A percentile compares a stretch with the other conserved stretches of the same genome.
phyloP scores from a whole-genome alignment of 2,113 vertebrate species.

The Apteryx mantelli region DNA sequence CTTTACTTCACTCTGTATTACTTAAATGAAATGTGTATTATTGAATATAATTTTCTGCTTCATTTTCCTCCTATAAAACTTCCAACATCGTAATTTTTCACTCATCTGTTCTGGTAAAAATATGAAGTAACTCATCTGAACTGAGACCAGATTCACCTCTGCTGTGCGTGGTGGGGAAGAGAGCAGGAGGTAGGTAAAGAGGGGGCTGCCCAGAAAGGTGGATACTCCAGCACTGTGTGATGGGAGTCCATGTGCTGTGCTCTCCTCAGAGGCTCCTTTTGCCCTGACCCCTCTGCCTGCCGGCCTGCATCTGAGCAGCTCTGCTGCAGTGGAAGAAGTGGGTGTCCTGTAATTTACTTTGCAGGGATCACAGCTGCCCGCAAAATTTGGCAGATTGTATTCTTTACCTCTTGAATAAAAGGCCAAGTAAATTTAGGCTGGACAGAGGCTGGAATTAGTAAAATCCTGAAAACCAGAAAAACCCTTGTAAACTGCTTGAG shows the following conservation, averaged over 20 bases:
- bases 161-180: background rate
- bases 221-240: background rate
- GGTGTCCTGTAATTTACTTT: background rate
- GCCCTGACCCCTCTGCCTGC: background rate
- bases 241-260: background rate
- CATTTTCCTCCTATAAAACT: background rate
- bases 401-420: background rate
- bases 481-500: background rate
- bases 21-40: background rate
- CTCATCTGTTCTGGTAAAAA: background rate
- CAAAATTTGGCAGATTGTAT: background rate
- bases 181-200: background rate
- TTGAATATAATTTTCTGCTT: background rate
- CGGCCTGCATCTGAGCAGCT: background rate
- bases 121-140: background rate
- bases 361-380: background rate
- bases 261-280: background rate
- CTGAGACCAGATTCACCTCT: background rate
- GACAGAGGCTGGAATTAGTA: conserved; percentile 5
- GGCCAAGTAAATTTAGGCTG: background rate
- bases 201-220: background rate
- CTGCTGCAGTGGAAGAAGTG: background rate
- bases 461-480: conserved; percentile 29
- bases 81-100: background rate
- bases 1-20: background rate